Evolutionary conservation across 1,140 invertebrate genomes (phyloP), one percentile per base, ranked within the genome.

Genomic region (Medauroidea extradentata): DNA sequence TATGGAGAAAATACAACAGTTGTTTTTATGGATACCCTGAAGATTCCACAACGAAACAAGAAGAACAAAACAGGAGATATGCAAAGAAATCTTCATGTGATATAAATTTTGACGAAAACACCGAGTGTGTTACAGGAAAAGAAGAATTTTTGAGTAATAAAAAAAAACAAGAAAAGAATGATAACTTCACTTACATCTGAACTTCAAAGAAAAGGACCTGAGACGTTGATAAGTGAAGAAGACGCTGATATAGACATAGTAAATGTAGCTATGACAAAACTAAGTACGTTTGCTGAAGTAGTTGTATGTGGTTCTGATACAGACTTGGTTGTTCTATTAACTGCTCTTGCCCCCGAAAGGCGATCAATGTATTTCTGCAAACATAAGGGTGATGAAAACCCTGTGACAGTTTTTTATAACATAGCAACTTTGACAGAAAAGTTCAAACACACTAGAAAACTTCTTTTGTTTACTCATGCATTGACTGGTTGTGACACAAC

Each of bases 21-120:
- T 27, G 57, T 59, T 3, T 59, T 21, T 49, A 59, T 57, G 25
- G 57, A 7, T 59, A 59, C 57, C 14, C 14, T 19, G 53, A 42
- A n/a, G 16, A 14, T 58, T 25, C 19, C 7, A 57, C 51, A 14
- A 59, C 21, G 8, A 34, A 59, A 14, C n/a, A 53, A 49, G 53
- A 56, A 23, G 39, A 11, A 11, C 39, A 41, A 11, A 41, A 41
- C 11, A 11, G n/a, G n/a, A 11, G 39, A 41, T 41, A 39, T 52
- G 19, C 46, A 13, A 49, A 19, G 19, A 21, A 11, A 14, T 13
- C 46, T 11, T 49, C 46, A 49, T 21, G 19, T 21, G 46, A 49
- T 11, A 49, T 49, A 13, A 21, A 11, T 49, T 49, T 49, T 49
- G 46, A 49, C 11, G 46, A 49, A 11, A 21, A 13, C 13, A 49